phyloP scores from a whole-genome alignment of 2,888 invertebrate species.

The Apamea anceps region DNA sequence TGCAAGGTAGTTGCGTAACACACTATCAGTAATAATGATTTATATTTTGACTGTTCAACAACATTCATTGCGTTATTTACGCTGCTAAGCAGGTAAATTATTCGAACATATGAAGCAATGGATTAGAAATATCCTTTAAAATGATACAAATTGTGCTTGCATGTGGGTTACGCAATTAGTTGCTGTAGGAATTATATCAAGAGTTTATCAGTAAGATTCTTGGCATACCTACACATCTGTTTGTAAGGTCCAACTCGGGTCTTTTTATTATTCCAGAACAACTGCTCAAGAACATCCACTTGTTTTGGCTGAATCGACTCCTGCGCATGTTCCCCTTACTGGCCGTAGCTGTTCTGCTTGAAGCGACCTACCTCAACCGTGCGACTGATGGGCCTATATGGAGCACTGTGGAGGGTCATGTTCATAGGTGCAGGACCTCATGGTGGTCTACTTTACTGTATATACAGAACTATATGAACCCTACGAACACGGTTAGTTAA shows the following conservation, averaged over 20 bases:
- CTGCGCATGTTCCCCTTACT: slow-evolving; percentile 79
- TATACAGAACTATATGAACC: slow-evolving; percentile 77
- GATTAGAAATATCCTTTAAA: no score
- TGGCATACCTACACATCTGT: not conserved
- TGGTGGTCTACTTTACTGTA: slow-evolving; percentile 81
- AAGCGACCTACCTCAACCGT: slow-evolving; percentile 73
- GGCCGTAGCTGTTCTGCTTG: slow-evolving; percentile 71
- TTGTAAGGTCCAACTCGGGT: not conserved
- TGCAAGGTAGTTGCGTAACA: no score
- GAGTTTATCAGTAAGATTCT: not conserved
- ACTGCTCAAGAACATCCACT: slow-evolving; percentile 74
- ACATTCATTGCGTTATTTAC: not conserved
- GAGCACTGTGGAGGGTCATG: slow-evolving; percentile 54
- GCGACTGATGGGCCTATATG: slow-evolving; percentile 76
- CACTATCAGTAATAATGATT: not conserved
- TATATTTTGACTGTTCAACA: not conserved
- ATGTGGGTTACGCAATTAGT: not conserved
- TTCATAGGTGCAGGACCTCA: slow-evolving; percentile 71
- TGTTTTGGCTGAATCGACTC: slow-evolving; percentile 78
- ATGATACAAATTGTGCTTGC: not conserved
- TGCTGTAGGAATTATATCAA: not conserved
- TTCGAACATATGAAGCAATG: no score
- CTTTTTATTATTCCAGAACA: slow-evolving; percentile 49
- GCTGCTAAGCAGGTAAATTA: no score
- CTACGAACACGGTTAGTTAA: slow-evolving; percentile 66